Percentiles rank a stretch among this genome's conserved stretches.
phyloP scores from a whole-genome alignment of 2,113 vertebrate genomes.

The Narcine bancroftii region DNA sequence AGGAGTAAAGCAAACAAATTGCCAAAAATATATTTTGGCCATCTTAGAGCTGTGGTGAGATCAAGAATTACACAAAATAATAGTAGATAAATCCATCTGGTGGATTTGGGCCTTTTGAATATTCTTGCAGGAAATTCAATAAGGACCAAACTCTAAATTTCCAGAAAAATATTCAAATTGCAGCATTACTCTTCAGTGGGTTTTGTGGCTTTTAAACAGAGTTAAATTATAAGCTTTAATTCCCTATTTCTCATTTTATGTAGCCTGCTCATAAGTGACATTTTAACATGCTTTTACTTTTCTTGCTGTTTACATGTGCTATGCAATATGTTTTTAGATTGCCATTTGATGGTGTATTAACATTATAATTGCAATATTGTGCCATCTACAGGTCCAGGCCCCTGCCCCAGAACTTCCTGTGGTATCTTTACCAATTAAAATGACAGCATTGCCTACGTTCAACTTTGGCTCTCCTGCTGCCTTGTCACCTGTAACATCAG shows the following conservation, averaged over 20 bases:
- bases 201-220: not conserved
- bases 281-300: not conserved
- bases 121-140: not conserved
- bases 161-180: not conserved
- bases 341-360: not conserved
- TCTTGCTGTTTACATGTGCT: not conserved
- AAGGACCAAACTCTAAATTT: not conserved
- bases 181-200: not conserved
- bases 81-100: not conserved
- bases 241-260: not conserved
- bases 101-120: not conserved
- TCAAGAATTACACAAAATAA: not conserved
- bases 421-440: slow-evolving; percentile 75
- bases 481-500: slow-evolving; percentile 45
- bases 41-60: not conserved
- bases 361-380: not conserved
- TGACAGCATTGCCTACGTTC: slow-evolving; percentile 71
- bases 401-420: slow-evolving; percentile 67
- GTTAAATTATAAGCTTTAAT: not conserved
- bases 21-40: not conserved
- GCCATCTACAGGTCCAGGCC: slow-evolving; percentile 60
- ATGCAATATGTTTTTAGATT: not conserved
- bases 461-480: slow-evolving; percentile 62
- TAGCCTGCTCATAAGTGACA: not conserved
- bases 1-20: not conserved